Base-by-base conservation (phyloP, 1,140 invertebrate genomes). In the Cyrtorhinus lividipennis region DNA sequence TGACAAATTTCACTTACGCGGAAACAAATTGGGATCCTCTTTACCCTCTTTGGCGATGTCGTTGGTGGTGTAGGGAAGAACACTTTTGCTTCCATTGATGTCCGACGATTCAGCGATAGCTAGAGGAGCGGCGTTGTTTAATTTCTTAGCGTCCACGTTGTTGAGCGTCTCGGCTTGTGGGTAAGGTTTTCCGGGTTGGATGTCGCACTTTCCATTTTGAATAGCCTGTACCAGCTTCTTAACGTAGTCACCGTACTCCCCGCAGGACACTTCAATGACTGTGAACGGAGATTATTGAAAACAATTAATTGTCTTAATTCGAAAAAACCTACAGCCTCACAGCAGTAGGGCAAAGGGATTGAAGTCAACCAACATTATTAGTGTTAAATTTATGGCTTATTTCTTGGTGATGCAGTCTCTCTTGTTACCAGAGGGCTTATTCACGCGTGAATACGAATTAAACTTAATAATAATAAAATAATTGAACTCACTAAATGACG, bases 181-280 rank as follows among this genome's bases (percentile, higher is more conserved):
- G 66, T 85, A 83, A 0, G 79, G 75, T 68, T 80, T 72, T 1
- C 83, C 84, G 1, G 75, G 74, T 48, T 81, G 77, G 66, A 90
- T 87, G 70, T 90, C 86, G 64, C 83, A 76, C 68, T 87, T 85
- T 48, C 87, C 88, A 72, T 91, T 91, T 56, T 85, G 79, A 44
- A 91, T 88, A 1, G 90, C 91, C 13, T 86, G 80, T 1, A 91
- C 87, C 13, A 96, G 74, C 68, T 85, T 90, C 62, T 82, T 80
- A 1, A 86, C 89, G 68, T 94, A 88, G 69, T 94, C 87, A 0
- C 94, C 94, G 72, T 95, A 94, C 73, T 96, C 93, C 0, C 93
- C 93, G 71, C 90, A 92, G 0, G 93, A 90, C 0, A 96, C 90
- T 73, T 96, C 92, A 76, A 95, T 95, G 62, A 94, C 83, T 86